Percentiles rank a stretch among this genome's conserved stretches.
phyloP scores from a whole-genome alignment of 2,113 vertebrate species.

The Dasypus novemcinctus region DNA sequence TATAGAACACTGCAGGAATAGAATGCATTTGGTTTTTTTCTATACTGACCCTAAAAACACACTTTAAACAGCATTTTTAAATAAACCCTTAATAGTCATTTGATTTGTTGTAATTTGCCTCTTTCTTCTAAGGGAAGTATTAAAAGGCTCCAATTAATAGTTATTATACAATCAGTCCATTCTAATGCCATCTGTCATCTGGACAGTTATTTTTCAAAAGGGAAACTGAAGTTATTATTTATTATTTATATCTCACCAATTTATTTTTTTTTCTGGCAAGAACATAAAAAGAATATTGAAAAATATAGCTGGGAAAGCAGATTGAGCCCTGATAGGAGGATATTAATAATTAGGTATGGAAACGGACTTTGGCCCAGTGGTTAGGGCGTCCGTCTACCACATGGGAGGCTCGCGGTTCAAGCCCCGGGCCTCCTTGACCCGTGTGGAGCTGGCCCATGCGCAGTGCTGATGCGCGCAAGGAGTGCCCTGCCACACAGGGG shows the following conservation, averaged over 20 bases:
- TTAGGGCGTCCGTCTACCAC: no score
- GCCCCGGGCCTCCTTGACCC: no score
- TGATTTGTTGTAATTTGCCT: slow-evolving; percentile 58
- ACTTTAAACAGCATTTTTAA: neutral
- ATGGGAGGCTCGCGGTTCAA: no score
- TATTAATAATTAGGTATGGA: neutral
- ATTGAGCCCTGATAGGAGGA: neutral
- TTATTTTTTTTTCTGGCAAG: slow-evolving; percentile 39
- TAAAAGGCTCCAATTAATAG: slow-evolving; percentile 57
- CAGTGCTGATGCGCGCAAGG: no score
- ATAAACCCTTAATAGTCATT: slow-evolving; percentile 39
- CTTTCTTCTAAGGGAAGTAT: slow-evolving; percentile 37
- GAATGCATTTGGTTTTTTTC: neutral
- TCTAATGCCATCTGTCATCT: slow-evolving; percentile 63
- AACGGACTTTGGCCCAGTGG: no score
- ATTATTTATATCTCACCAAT: slow-evolving; percentile 62
- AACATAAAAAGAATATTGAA: neutral
- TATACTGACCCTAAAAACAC: neutral
- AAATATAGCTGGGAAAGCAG: slow-evolving; percentile 10
- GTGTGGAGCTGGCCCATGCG: no score
- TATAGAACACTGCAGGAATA: neutral
- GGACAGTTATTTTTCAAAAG: slow-evolving; percentile 57
- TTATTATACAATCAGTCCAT: slow-evolving; percentile 53
- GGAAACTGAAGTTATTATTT: slow-evolving; percentile 52
- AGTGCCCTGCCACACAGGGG: no score